phyloP scores from a whole-genome alignment of 2,113 vertebrate species.

The Alaudala cheleensis region DNA sequence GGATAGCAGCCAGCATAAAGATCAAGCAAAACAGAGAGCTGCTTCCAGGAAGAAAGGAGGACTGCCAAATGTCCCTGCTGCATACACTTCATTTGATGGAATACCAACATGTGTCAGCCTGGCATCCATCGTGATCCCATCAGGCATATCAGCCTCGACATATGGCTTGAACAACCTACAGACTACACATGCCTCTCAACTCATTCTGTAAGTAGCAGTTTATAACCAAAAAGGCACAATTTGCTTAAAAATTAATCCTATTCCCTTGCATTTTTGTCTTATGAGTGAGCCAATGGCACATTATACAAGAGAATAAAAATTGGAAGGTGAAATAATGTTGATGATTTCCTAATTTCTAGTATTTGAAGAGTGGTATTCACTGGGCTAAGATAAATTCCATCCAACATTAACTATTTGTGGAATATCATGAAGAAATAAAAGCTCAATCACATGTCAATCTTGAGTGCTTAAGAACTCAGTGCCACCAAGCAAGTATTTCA shows the following conservation, averaged over 20 bases:
- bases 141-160: background rate
- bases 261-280: background rate
- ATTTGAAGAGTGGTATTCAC: background rate
- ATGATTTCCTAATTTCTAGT: background rate
- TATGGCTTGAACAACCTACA: background rate
- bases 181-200: background rate
- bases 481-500: background rate
- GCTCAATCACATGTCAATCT: background rate
- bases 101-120: background rate
- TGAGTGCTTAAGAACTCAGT: background rate
- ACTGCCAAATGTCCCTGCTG: background rate
- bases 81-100: background rate
- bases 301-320: background rate
- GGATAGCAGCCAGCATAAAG: background rate
- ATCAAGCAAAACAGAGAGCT: background rate
- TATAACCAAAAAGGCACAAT: background rate
- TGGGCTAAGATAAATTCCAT: background rate
- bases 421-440: background rate
- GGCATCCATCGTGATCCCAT: background rate
- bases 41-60: background rate
- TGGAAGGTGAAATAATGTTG: background rate
- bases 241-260: background rate
- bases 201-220: background rate
- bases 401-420: background rate
- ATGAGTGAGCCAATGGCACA: background rate